A percentile compares a stretch with the other conserved stretches of the same genome.
These are phyloP conservation scores for Brachionus manjavacas DNA, from an alignment of 1,140 invertebrate genomes.

Conservation along the genomic window DNA sequence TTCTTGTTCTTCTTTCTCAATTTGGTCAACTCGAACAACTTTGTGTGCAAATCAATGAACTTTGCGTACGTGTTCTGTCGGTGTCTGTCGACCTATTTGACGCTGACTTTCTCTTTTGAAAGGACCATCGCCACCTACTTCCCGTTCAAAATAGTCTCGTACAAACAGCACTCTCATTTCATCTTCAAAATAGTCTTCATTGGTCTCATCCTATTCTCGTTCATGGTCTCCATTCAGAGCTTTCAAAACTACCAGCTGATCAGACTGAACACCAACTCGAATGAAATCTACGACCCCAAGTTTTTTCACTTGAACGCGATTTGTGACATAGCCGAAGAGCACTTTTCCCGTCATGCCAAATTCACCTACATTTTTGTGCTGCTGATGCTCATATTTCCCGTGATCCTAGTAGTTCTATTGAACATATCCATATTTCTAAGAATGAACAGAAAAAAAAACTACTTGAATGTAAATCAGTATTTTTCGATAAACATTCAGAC, in stretches of 20 bases:
- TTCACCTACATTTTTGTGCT: background rate
- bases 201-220: background rate
- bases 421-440: background rate
- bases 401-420: background rate
- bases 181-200: background rate
- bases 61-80: background rate
- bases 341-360: background rate
- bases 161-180: background rate
- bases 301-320: background rate
- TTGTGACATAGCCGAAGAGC: background rate
- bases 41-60: slow-evolving; percentile 3
- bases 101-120: slow-evolving; percentile 4
- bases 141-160: background rate
- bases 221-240: background rate
- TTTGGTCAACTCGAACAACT: background rate
- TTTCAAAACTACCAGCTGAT: background rate
- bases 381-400: background rate
- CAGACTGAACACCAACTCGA: background rate
- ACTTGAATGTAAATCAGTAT: slow-evolving; percentile 3
- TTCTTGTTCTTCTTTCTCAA: background rate
- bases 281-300: background rate
- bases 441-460: slow-evolving; percentile 30
- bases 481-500: slow-evolving; percentile 13
- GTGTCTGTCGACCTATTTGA: background rate
- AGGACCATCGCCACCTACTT: slow-evolving; percentile 18